phyloP scores from a whole-genome alignment of 2,797 vertebrate species.

The Falco peregrinus region DNA sequence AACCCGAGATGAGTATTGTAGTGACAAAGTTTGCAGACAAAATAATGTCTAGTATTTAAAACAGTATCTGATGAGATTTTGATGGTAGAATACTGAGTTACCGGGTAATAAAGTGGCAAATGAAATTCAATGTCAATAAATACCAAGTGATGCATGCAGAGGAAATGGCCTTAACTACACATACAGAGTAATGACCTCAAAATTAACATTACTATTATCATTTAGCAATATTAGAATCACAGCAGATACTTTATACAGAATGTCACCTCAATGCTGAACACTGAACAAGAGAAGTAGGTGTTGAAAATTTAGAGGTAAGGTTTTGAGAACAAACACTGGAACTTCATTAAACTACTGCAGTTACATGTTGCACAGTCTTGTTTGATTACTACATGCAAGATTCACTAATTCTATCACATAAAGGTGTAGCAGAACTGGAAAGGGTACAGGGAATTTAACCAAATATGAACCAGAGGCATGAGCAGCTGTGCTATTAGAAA shows the following conservation, averaged over 20 bases:
- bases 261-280: background rate
- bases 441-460: background rate
- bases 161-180: constrained; percentile 5
- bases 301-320: background rate
- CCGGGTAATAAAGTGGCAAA: constrained; percentile 38
- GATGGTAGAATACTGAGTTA: background rate
- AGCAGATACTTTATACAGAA: background rate
- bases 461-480: background rate
- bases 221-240: constrained; percentile 3
- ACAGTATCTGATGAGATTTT: background rate
- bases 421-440: background rate
- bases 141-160: constrained; percentile 12
- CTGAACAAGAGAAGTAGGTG: background rate
- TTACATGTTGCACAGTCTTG: background rate
- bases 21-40: constrained; percentile 6
- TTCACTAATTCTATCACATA: background rate
- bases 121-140: constrained; percentile 23
- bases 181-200: background rate
- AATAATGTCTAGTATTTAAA: constrained; percentile 14
- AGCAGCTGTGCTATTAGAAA: background rate
- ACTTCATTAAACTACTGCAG: background rate
- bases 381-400: background rate
- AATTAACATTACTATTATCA: background rate
- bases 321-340: background rate
- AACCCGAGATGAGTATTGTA: background rate